Evolutionary conservation across 2,888 invertebrate species (phyloP), one percentile per base, ranked within the genome.

Genomic region (Brachylomia viminalis): DNA sequence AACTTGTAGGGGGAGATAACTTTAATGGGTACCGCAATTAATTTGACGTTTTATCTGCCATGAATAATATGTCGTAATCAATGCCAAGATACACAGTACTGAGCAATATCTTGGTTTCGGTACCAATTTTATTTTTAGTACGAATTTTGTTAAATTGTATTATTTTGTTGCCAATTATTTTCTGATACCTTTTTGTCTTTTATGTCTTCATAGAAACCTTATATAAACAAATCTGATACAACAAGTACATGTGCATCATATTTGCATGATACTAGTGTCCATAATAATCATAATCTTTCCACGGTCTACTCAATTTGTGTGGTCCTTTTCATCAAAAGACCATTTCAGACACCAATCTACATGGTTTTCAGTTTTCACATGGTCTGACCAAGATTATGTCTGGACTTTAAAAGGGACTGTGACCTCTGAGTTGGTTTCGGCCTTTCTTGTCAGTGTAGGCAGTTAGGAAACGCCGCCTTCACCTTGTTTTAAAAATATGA

Each of bases 261-360:
- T 33, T 15, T 20, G 4, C 7, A 8, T 54, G 4, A 15, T 0
- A 20, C 0, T 30, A 17, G 10, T 47, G 7, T 5, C 1, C n/a
- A 38, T 47, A 59, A 45, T 81, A 76, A 69, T 54, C 38, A 76
- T 79, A 66, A 75, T 88, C 95, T 94, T 62, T 75, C n/a, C n/a
- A n/a, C n/a, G n/a, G n/a, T n/a, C n/a, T n/a, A n/a, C n/a, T n/a
- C n/a, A n/a, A n/a, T n/a, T n/a, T n/a, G n/a, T n/a, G n/a, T n/a
- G n/a, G n/a, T n/a, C n/a, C n/a, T n/a, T n/a, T n/a, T n/a, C n/a
- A n/a, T n/a, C n/a, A n/a, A n/a, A n/a, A n/a, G n/a, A n/a, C n/a
- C n/a, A n/a, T n/a, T n/a, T n/a, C n/a, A n/a, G n/a, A n/a, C n/a
- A n/a, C n/a, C n/a, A n/a, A n/a, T n/a, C n/a, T n/a, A n/a, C n/a